Conservation (phyloP, 2,888 invertebrate genomes). For the Cephus nigrinus region DNA sequence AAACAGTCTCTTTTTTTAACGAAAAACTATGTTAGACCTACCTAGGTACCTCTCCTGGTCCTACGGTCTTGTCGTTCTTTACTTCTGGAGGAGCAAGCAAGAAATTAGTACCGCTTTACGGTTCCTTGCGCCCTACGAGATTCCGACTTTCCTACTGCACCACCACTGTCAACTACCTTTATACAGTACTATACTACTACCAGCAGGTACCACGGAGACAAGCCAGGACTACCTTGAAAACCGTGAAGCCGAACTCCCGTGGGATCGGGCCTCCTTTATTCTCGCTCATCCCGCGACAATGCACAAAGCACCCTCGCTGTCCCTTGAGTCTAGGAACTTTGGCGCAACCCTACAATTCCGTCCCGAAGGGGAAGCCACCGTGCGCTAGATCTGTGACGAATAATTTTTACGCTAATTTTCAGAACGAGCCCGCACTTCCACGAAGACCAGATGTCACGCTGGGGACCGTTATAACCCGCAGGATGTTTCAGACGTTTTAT, state of each 20-base stretch:
- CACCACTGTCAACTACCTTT: not conserved
- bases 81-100: constrained; percentile 6
- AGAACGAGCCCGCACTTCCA: constrained; percentile 19
- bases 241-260: constrained; percentile 30
- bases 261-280: constrained; percentile 42
- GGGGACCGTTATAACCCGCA: constrained; percentile 3
- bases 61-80: not conserved
- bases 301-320: constrained; percentile 34
- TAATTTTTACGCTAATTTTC: constrained; percentile 57
- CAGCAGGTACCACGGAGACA: constrained; percentile 11
- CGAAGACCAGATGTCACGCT: constrained; percentile 32
- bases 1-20: constrained; percentile 17
- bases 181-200: not conserved
- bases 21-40: not conserved
- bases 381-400: constrained; percentile 48
- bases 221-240: constrained; percentile 2
- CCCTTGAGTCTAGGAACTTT: constrained; percentile 1
- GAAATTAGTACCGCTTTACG: constrained; percentile 58
- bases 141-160: constrained; percentile 9
- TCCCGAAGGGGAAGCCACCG: constrained; percentile 5
- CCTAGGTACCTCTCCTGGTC: not conserved
- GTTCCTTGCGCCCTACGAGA: constrained; percentile 42
- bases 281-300: constrained; percentile 50
- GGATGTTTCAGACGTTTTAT: not conserved
- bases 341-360: not conserved